Evolutionary conservation across 2,888 invertebrate species (phyloP), one percentile per base, ranked within the genome.

Genomic region (Ectemnius lituratus): DNA sequence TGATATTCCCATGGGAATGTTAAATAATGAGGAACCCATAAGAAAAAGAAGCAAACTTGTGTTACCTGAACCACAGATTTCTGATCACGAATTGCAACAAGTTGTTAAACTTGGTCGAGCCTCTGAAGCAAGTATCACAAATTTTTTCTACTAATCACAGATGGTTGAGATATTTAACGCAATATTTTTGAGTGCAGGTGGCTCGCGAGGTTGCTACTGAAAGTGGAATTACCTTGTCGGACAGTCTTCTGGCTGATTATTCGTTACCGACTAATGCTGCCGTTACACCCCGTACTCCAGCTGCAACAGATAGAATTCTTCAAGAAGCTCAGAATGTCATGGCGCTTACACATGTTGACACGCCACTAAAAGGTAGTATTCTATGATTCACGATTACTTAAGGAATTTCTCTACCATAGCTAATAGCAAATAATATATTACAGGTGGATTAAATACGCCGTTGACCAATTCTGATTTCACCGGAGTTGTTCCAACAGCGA

Each of bases 321-420:
- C 95, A 98, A 94, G 99, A 99, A 91, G 99, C 99, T 0, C 98
- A 99, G 91, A 99, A 99, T 89, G 96, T 99, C 88, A 98, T 99
- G 97, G 99, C 99, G 0, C 92, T 99, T 20, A 97, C 98, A 0
- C 98, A 99, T 90, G 98, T 98, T 1, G 99, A 99, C 88, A 99
- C 99, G 0, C 99, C 99, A 0, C 92, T 99, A 18, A 99, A 99
- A 91, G 96, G 90, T 88, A 59, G 6, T 18, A 37, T 18, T 23
- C 52, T 37, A 11, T 46, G 8, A 16, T 49, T 0, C 6, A 13
- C 2, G 6, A 37, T 37, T 37, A 6, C 8, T 11, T 11, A 8
- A 11, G 4, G 37, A 8, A 37, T 37, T 37, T 0, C 8, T 8
- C 2, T 6, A 37, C 4, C 8, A 37, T 6, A 37, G 8, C 8